These are phyloP conservation scores for Polyergus mexicanus DNA, from an alignment of 1,140 invertebrate species.

Conservation along the genomic window DNA sequence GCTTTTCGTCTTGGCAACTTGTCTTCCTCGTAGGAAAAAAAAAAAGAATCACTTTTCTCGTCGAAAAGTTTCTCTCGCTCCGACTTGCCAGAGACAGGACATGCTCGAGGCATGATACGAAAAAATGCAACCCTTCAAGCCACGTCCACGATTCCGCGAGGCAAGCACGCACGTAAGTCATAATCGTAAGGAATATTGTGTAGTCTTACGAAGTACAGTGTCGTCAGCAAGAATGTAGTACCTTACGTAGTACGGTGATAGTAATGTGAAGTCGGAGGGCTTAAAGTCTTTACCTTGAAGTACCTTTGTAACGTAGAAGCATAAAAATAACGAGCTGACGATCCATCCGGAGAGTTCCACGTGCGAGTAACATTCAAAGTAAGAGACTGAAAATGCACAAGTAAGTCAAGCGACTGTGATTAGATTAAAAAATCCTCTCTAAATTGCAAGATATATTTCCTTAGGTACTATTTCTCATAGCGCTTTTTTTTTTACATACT, in stretches of 20 bases:
- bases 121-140: conserved; percentile 10
- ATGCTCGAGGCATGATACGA: conserved; percentile 25
- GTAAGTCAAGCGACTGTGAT: conserved; percentile 46
- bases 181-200: conserved; percentile 33
- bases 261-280: conserved; percentile 10
- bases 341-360: conserved; percentile 26
- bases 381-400: conserved; percentile 59
- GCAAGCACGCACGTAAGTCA: conserved; percentile 33
- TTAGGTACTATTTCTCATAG: conserved; percentile 30
- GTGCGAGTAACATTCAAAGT: conserved; percentile 56
- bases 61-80: conserved; percentile 29
- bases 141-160: conserved; percentile 49
- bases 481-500: neutral
- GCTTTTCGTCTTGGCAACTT: neutral
- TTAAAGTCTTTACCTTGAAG: conserved; percentile 22
- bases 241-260: conserved; percentile 30
- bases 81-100: conserved; percentile 31
- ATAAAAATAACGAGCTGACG: conserved; percentile 59
- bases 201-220: conserved; percentile 32
- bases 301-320: conserved; percentile 29
- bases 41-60: neutral
- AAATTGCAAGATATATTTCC: conserved; percentile 34
- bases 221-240: conserved; percentile 46
- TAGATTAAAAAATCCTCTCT: neutral
- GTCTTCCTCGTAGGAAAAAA: neutral